A percentile compares a stretch with the other conserved stretches of the same genome.
Evolutionary conservation across 2,113 vertebrate genomes (phyloP).

Genomic region (Chroicocephalus ridibundus): DNA sequence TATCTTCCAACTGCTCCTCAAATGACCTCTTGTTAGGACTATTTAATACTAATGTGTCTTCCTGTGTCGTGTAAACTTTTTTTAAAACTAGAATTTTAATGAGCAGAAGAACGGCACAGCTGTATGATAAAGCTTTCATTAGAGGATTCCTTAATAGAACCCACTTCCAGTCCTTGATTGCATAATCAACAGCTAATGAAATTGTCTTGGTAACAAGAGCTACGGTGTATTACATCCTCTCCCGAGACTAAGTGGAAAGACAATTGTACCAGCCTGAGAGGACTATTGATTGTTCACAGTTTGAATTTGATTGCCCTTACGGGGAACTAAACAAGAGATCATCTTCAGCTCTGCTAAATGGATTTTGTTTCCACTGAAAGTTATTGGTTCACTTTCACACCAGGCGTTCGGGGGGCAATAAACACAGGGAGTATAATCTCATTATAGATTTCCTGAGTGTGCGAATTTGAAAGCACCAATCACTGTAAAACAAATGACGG

Average conservation of each 20-base stretch:
- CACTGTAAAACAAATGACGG: not conserved
- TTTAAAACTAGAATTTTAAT: slow-evolving; percentile 33
- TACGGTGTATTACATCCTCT: slow-evolving; percentile 70
- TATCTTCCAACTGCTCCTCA: slow-evolving; percentile 57
- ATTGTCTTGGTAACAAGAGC: slow-evolving; percentile 78
- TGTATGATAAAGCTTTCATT: slow-evolving; percentile 72
- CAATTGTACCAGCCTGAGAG: slow-evolving; percentile 63
- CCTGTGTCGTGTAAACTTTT: slow-evolving; percentile 42
- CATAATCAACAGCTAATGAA: slow-evolving; percentile 81
- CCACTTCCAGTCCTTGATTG: slow-evolving; percentile 73
- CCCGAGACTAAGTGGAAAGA: slow-evolving; percentile 66
- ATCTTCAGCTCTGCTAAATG: slow-evolving; percentile 59
- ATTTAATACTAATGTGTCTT: slow-evolving; percentile 63
- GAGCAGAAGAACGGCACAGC: not conserved
- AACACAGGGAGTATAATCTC: not conserved
- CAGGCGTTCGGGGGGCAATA: not conserved
- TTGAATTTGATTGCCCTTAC: slow-evolving; percentile 74
- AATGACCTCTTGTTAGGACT: slow-evolving; percentile 67
- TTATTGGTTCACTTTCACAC: slow-evolving; percentile 44
- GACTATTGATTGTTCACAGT: slow-evolving; percentile 77
- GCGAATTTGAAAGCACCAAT: not conserved
- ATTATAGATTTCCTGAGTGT: slow-evolving; percentile 1
- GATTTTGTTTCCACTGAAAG: slow-evolving; percentile 54
- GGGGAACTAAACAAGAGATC: slow-evolving; percentile 65
- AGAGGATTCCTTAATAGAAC: slow-evolving; percentile 69